Evolutionary conservation across 2,113 vertebrate genomes (phyloP).

Genomic region (Colinus virginianus): DNA sequence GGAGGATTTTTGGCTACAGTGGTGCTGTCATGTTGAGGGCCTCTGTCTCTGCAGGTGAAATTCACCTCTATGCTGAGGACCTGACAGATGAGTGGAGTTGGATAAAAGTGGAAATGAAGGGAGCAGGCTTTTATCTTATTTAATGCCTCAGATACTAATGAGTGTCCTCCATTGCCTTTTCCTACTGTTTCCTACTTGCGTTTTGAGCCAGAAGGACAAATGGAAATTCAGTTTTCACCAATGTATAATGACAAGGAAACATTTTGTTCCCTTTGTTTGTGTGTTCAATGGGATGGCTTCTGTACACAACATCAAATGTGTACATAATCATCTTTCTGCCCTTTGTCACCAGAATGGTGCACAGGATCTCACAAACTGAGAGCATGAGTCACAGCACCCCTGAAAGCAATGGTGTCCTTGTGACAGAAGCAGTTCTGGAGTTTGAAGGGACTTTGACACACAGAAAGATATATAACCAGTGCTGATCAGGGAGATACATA

Average conservation of each 20-base stretch:
- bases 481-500: not conserved
- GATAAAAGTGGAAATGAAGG: not conserved
- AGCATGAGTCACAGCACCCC: not conserved
- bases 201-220: not conserved
- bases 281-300: not conserved
- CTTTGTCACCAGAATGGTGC: not conserved
- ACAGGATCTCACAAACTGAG: not conserved
- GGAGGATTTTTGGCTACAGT: not conserved
- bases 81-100: not conserved
- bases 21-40: not conserved
- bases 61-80: not conserved
- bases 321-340: not conserved
- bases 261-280: not conserved
- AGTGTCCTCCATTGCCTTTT: not conserved
- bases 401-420: not conserved
- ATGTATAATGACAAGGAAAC: not conserved
- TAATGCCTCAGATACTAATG: not conserved
- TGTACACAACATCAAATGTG: not conserved
- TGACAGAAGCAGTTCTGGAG: not conserved
- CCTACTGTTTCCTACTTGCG: not conserved
- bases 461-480: not conserved
- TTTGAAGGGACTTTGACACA: not conserved
- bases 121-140: not conserved
- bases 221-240: not conserved
- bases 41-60: conserved; percentile 21